A percentile compares a stretch with the other conserved stretches of the same genome.
These are phyloP conservation scores for Heliconius eleuchia DNA, from an alignment of 1,140 invertebrate genomes.

Conservation along the genomic window DNA sequence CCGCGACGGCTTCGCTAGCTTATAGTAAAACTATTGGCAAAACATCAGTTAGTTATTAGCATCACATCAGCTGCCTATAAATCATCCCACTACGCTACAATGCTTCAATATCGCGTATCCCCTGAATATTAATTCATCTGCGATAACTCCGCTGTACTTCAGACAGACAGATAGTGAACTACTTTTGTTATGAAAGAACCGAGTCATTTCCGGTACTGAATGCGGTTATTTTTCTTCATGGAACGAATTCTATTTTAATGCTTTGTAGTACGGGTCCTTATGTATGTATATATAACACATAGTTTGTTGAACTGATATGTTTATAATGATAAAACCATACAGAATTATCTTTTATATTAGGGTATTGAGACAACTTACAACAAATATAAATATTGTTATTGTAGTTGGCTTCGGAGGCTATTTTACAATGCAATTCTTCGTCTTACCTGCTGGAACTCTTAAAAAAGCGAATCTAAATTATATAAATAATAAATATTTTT, in stretches of 20 bases:
- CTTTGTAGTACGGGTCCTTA: neutral
- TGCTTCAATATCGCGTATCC: neutral
- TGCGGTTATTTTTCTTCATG: neutral
- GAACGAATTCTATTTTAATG: neutral
- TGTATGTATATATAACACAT: neutral
- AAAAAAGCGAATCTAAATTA: no score
- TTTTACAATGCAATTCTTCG: no score
- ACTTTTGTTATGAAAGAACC: conserved; percentile 7
- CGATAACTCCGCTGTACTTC: neutral
- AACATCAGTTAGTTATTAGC: neutral
- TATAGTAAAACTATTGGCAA: neutral
- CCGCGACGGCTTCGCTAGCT: neutral
- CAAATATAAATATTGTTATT: no score
- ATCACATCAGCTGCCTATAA: neutral
- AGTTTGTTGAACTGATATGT: neutral
- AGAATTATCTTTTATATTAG: no score
- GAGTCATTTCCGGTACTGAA: neutral
- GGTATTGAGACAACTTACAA: no score
- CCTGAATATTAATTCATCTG: conserved; percentile 5
- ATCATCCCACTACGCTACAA: neutral
- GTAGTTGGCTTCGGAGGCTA: no score
- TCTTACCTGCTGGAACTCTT: no score
- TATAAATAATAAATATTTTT: no score
- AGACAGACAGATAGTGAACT: conserved; percentile 9
- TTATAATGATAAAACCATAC: neutral